Evolutionary conservation across 1,140 invertebrate species (phyloP).

Genomic region (Heliconius hermathena): DNA sequence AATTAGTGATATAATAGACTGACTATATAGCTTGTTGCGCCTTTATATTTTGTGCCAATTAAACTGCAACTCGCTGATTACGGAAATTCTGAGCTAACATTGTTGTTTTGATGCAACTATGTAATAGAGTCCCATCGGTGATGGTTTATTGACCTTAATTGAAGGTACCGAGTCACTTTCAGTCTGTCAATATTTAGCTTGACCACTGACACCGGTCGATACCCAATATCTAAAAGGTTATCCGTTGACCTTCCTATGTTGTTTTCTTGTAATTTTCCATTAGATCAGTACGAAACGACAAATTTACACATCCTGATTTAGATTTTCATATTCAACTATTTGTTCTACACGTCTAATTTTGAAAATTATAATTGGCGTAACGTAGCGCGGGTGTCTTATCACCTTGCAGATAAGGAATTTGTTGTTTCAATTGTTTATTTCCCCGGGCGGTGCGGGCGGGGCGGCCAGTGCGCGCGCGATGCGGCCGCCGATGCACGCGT

Average conservation of each 20-base stretch:
- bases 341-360: background rate
- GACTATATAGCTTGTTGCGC: constrained; percentile 17
- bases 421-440: constrained; percentile 59
- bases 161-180: constrained; percentile 34
- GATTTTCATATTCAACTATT: background rate
- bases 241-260: constrained; percentile 22
- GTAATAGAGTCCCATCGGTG: constrained; percentile 3
- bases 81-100: constrained; percentile 27
- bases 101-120: constrained; percentile 23
- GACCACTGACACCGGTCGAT: constrained; percentile 26
- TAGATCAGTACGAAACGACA: background rate
- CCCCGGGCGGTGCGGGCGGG: constrained; percentile 49
- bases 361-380: background rate
- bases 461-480: constrained; percentile 63
- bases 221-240: constrained; percentile 27
- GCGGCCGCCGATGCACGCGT: constrained; percentile 57
- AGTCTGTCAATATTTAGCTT: constrained; percentile 35
- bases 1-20: constrained; percentile 25
- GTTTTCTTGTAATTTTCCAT: constrained; percentile 31
- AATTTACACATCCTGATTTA: background rate
- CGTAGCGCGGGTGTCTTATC: constrained; percentile 13
- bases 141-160: constrained; percentile 35
- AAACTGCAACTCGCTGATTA: constrained; percentile 19
- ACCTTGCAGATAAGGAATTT: constrained; percentile 53
- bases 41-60: constrained; percentile 17